Evolutionary conservation across 2,113 vertebrate genomes (phyloP), one percentile per base, ranked within the genome.

Genomic region (Carassius gibelio): DNA sequence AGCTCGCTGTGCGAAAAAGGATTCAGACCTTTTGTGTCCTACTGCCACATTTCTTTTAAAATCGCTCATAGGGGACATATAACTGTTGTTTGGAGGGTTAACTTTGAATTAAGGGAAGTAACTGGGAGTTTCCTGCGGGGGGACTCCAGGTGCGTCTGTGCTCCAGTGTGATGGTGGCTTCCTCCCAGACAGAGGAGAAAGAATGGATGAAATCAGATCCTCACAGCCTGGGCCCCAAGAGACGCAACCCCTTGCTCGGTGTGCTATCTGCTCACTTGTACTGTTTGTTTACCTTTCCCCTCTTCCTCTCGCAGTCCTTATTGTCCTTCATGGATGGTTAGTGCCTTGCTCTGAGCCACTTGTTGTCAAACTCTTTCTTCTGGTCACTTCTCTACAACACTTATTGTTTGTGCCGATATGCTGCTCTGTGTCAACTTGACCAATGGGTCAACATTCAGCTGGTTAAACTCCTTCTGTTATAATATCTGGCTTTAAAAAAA

Each of bases 141-240:
- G 86, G 84, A 91, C 83, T 85, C 94, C 93, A 94, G 93, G 92
- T 93, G 92, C 90, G 87, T 89, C 61, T 86, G 84, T 91, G 87
- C 89, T 90, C 89, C 90, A 93, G 88, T 90, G 90, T 90, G 90
- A 82, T 38, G 90, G 83, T 77, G 90, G 91, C 92, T 94, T 94
- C 93, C 93, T 94, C 90, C 91, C 80, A 88, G 85, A 87, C 90
- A 36, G 88, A 89, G 91, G 91, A 91, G 92, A 91, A 92, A 93
- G 92, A 93, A 92, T 76, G 91, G 91, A 89, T 92, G 94, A 91
- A 94, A 94, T 85, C 30, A 68, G 92, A 94, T 92, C 92, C 87
- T 83, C 23, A 75, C 71, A 87, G 88, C 69, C 78, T 75, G 89
- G 88, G 84, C 86, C 91, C 90, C 69, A 85, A 90, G 90, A 90